These are phyloP conservation scores for Drosophila incognita DNA, from an alignment of 2,888 invertebrate species.

Conservation along the genomic window DNA sequence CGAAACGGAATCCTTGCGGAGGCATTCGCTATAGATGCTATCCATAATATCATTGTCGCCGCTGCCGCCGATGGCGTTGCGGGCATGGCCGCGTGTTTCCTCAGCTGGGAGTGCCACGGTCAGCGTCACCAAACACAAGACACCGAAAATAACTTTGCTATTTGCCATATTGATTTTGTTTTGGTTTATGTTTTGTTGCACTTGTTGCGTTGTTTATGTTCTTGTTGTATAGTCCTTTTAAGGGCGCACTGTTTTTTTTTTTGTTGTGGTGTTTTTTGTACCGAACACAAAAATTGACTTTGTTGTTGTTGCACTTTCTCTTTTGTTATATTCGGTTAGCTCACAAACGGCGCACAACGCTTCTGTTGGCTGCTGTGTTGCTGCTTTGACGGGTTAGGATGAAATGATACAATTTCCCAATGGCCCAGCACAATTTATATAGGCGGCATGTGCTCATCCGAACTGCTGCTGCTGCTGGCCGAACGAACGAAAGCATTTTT, in stretches of 20 bases:
- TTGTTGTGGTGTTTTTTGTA: conserved; percentile 32
- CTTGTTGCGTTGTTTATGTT: conserved; percentile 39
- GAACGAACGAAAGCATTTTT: conserved; percentile 61
- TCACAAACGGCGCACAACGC: conserved; percentile 69
- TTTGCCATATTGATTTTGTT: conserved; percentile 83
- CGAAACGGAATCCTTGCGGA: conserved; percentile 92
- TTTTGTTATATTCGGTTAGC: conserved; percentile 52
- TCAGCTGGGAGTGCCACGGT: conserved; percentile 90
- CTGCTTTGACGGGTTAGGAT: conserved; percentile 85
- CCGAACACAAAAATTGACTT: conserved; percentile 57
- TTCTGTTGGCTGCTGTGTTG: conserved; percentile 81
- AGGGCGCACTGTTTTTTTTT: conserved; percentile 48
- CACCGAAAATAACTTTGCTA: conserved; percentile 85
- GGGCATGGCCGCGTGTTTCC: conserved; percentile 87
- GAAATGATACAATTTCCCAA: conserved; percentile 86
- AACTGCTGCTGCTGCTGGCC: conserved; percentile 41
- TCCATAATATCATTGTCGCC: conserved; percentile 92
- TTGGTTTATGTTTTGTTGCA: conserved; percentile 43
- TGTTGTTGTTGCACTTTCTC: conserved; percentile 69
- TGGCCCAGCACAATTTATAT: conserved; percentile 85
- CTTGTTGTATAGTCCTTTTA: conserved; percentile 67
- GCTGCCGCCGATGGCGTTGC: conserved; percentile 86
- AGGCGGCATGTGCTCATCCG: conserved; percentile 82
- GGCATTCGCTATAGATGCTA: conserved; percentile 91
- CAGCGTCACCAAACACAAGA: conserved; percentile 87